phyloP scores from a whole-genome alignment of 2,888 invertebrate species.

The Rotaria macrura region DNA sequence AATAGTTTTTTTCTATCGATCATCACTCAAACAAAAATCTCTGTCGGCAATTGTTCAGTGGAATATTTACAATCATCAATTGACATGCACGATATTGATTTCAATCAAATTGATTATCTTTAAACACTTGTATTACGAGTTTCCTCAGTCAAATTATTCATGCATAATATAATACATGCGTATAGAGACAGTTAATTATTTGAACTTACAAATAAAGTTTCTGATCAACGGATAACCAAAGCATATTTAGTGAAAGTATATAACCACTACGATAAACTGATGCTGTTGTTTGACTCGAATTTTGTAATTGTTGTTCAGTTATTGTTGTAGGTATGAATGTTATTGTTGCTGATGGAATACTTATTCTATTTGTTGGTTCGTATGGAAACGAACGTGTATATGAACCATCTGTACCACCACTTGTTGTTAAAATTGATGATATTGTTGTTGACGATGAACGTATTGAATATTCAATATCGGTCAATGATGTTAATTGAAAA shows the following conservation, averaged over 20 bases:
- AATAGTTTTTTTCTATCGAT: too few species aligned
- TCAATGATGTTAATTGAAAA: not conserved
- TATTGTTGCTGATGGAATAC: constrained; percentile 8
- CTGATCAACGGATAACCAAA: constrained; percentile 11
- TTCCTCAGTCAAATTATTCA: too few species aligned
- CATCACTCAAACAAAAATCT: too few species aligned
- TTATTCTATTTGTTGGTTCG: not conserved
- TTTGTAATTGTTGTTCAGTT: not conserved
- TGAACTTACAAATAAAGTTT: not conserved
- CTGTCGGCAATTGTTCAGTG: too few species aligned
- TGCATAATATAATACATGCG: too few species aligned
- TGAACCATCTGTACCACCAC: constrained; percentile 5
- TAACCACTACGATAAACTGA: constrained; percentile 21
- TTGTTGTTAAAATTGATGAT: not conserved
- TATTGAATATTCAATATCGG: constrained; percentile 3
- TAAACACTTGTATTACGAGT: too few species aligned
- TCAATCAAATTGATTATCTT: too few species aligned
- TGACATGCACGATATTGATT: too few species aligned
- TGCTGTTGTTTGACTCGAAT: not conserved
- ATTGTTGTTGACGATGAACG: constrained; percentile 11
- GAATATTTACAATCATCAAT: too few species aligned
- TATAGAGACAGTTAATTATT: too few species aligned
- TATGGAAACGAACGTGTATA: constrained; percentile 20
- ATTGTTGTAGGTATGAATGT: not conserved
- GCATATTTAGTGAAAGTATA: not conserved